Evolutionary conservation across 2,888 invertebrate genomes (phyloP).

Genomic region (Chrysodeixis includens): DNA sequence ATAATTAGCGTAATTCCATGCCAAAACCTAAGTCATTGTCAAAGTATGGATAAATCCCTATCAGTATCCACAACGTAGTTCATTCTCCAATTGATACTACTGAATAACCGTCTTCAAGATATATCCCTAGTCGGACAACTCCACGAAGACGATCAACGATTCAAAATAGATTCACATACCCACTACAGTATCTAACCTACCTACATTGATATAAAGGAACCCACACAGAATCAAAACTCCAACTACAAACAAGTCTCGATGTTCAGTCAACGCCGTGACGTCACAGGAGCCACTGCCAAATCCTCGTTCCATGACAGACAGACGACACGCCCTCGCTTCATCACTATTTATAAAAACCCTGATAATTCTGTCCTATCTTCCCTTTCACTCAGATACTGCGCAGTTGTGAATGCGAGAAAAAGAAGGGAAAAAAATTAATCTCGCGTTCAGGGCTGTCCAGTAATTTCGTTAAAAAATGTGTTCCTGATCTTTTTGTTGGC

Average conservation of each 20-base stretch:
- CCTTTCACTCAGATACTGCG: slow-evolving; percentile 25
- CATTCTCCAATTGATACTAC: no score
- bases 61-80: no score
- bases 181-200: no score
- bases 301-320: slow-evolving; percentile 27
- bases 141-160: no score
- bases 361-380: slow-evolving; percentile 33
- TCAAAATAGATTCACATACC: no score
- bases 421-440: slow-evolving; percentile 42
- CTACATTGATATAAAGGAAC: no score
- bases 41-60: no score
- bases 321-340: slow-evolving; percentile 57
- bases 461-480: slow-evolving; percentile 17
- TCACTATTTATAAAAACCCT: slow-evolving; percentile 28
- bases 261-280: slow-evolving; percentile 32
- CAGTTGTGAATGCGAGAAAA: slow-evolving; percentile 42
- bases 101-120: no score
- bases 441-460: slow-evolving; percentile 48
- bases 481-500: slow-evolving; percentile 35
- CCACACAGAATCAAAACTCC: not conserved
- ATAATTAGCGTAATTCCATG: no score
- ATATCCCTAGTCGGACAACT: no score
- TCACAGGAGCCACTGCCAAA: slow-evolving; percentile 49
- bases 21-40: no score
- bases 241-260: slow-evolving; percentile 10